Conservation (phyloP, 2,797 vertebrate species). For the Sarcophilus harrisii region DNA sequence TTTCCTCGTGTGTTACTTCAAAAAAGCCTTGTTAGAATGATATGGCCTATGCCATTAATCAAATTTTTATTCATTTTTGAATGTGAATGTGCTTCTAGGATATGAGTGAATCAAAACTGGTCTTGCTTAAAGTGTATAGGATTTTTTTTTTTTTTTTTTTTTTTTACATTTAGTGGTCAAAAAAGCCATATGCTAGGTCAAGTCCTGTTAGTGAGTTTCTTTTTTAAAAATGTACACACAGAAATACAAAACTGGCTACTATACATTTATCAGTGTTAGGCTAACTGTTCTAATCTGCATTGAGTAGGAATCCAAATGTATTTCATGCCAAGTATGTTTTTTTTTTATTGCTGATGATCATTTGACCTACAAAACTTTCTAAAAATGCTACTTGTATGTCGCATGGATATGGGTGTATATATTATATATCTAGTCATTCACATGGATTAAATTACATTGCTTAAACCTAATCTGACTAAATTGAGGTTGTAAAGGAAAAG, state of each 20-base stretch:
- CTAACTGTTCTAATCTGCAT: slow-evolving; percentile 31
- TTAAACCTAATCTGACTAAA: slow-evolving; percentile 78
- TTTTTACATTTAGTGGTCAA: slow-evolving; percentile 46
- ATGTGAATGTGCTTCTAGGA: slow-evolving; percentile 45
- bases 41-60: slow-evolving; percentile 73
- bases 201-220: background rate
- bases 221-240: slow-evolving; percentile 48
- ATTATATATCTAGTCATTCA: slow-evolving; percentile 61
- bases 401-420: slow-evolving; percentile 48
- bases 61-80: slow-evolving; percentile 60
- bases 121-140: slow-evolving; percentile 40
- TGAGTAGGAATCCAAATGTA: background rate
- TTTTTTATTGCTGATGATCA: slow-evolving; percentile 39
- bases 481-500: slow-evolving; percentile 75
- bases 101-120: slow-evolving; percentile 30
- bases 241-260: slow-evolving; percentile 34
- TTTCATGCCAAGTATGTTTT: slow-evolving; percentile 22
- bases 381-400: background rate
- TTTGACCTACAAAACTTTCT: slow-evolving; percentile 36
- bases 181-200: slow-evolving; percentile 35
- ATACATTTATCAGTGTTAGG: slow-evolving; percentile 42
- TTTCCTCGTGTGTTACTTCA: slow-evolving; percentile 60
- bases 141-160: slow-evolving; percentile 44
- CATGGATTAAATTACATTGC: slow-evolving; percentile 71
- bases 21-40: slow-evolving; percentile 75